Conservation (phyloP, 2,888 invertebrate species). For the Entomobrya proxima region DNA sequence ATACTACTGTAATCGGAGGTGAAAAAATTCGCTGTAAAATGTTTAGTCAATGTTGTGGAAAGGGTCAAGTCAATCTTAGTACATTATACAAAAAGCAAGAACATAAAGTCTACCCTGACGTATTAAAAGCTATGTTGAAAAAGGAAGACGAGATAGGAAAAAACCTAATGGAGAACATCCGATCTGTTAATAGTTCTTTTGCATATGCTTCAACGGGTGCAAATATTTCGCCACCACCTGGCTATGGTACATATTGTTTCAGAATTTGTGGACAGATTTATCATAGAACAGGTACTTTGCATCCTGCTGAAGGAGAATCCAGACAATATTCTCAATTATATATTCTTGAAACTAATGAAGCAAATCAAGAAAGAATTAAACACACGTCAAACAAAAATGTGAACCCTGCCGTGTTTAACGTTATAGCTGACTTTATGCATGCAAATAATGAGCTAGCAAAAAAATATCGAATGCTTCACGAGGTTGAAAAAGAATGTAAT, state of each 20-base stretch:
- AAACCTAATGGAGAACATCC: too few species aligned
- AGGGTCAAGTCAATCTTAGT: too few species aligned
- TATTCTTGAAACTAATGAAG: slow-evolving; percentile 64
- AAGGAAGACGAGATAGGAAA: too few species aligned
- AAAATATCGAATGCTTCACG: slow-evolving; percentile 62
- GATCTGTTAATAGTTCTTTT: too few species aligned
- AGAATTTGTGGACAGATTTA: slow-evolving; percentile 72
- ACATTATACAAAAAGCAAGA: too few species aligned
- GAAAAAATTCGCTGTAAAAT: too few species aligned
- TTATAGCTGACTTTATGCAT: neutral
- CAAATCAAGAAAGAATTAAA: slow-evolving; percentile 35
- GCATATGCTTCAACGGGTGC: slow-evolving; percentile 71
- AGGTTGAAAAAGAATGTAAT: slow-evolving; percentile 60
- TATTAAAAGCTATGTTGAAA: too few species aligned
- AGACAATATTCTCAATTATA: slow-evolving; percentile 66
- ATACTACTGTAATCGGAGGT: too few species aligned
- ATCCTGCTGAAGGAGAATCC: slow-evolving; percentile 8
- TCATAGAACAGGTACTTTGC: slow-evolving; percentile 55
- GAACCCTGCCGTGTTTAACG: neutral
- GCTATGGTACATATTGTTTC: slow-evolving; percentile 66
- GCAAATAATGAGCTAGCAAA: slow-evolving; percentile 52
- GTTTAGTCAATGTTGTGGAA: too few species aligned
- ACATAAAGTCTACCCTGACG: too few species aligned
- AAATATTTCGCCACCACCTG: slow-evolving; percentile 36
- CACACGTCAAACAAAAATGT: neutral